These are phyloP conservation scores for Datnioides undecimradiatus DNA, from an alignment of 2,113 vertebrate genomes.

Conservation along the genomic window DNA sequence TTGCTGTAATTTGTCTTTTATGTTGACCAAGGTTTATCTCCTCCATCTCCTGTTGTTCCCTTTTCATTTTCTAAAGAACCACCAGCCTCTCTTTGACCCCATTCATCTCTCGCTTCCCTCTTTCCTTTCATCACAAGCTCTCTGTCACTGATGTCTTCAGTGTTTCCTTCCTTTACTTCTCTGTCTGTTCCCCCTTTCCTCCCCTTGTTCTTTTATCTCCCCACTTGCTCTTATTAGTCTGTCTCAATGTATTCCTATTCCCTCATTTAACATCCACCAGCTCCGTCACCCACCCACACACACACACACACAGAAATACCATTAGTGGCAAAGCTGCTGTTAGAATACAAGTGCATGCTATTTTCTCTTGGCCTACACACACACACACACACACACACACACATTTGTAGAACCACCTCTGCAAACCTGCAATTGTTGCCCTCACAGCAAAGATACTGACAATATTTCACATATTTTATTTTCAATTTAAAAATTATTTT, in stretches of 20 bases:
- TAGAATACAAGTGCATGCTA: too few species aligned
- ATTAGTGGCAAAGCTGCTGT: too few species aligned
- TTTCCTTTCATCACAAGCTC: constrained; percentile 58
- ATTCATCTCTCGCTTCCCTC: constrained; percentile 31
- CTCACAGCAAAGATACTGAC: too few species aligned
- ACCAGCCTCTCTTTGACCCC: constrained; percentile 38
- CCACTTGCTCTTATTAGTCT: constrained; percentile 39
- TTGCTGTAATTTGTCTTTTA: constrained; percentile 5
- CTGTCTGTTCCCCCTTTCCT: constrained; percentile 34
- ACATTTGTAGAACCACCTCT: not conserved
- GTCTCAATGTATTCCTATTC: constrained; percentile 23
- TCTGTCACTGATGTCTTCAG: constrained; percentile 48
- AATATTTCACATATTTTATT: too few species aligned
- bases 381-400: not conserved
- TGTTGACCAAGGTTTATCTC: not conserved
- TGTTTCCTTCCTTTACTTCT: constrained; percentile 60
- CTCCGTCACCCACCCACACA: not conserved
- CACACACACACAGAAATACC: not conserved
- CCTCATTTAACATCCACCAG: constrained; percentile 23
- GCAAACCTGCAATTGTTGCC: constrained; percentile 41
- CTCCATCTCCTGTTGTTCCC: constrained; percentile 5
- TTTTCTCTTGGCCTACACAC: too few species aligned
- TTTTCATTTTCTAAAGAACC: constrained; percentile 29
- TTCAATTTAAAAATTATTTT: too few species aligned
- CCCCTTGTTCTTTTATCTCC: constrained; percentile 57